These are phyloP conservation scores for Gerris lacustris DNA, from an alignment of 2,888 invertebrate genomes.

Conservation along the genomic window DNA sequence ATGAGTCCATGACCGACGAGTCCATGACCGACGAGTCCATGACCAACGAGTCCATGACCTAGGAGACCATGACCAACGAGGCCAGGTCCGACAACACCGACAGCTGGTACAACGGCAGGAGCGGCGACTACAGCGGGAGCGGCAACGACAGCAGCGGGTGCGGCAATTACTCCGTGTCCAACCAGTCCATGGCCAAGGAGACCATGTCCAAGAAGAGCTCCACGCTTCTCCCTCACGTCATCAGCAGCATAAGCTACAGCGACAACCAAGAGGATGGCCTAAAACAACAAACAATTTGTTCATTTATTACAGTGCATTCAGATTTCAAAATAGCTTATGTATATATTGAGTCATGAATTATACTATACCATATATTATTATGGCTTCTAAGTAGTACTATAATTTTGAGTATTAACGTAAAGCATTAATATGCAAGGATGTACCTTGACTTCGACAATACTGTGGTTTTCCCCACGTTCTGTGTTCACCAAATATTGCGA, in stretches of 20 bases:
- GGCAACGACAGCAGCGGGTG: neutral
- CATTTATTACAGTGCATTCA: no score
- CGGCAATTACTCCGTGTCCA: neutral
- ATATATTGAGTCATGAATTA: no score
- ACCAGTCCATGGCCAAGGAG: neutral
- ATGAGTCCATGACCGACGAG: neutral
- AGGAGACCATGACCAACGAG: neutral
- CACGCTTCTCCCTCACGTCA: neutral
- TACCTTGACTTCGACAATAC: no score
- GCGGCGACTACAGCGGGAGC: neutral
- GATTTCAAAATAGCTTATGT: no score
- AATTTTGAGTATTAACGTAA: no score
- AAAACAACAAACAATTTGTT: no score
- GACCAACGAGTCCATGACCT: neutral
- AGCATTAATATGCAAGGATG: no score
- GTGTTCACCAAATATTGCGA: no score
- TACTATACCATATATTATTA: no score
- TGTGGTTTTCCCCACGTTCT: no score
- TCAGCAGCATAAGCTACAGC: neutral
- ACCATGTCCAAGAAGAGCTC: conserved; percentile 1
- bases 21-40: neutral
- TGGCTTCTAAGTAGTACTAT: no score
- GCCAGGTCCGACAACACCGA: neutral
- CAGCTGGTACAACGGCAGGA: neutral
- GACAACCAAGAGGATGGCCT: neutral